phyloP scores from a whole-genome alignment of 2,888 invertebrate species.

The Chrysolina haemoptera region DNA sequence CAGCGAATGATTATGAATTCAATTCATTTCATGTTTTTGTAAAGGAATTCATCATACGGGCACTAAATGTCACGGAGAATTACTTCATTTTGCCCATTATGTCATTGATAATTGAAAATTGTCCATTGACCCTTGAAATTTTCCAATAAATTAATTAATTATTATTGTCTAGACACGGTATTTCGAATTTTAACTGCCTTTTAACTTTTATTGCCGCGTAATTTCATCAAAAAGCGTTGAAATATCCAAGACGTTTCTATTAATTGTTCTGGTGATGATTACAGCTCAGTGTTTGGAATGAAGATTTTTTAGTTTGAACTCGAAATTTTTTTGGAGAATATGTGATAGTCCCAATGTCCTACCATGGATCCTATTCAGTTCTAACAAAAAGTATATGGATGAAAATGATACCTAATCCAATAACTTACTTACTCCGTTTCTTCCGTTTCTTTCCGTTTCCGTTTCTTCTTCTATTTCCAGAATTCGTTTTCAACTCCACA shows the following conservation, averaged over 20 bases:
- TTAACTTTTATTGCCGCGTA: conserved; percentile 54
- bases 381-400: too few relatives aligned
- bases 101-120: conserved; percentile 50
- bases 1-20: conserved; percentile 25
- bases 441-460: too few relatives aligned
- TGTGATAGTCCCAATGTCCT: too few relatives aligned
- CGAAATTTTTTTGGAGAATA: neutral
- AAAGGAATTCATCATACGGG: conserved; percentile 35
- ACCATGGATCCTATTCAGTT: too few relatives aligned
- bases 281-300: neutral
- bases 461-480: too few relatives aligned
- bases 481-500: too few relatives aligned
- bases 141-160: conserved; percentile 46
- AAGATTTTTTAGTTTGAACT: neutral
- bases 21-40: conserved; percentile 33
- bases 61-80: conserved; percentile 32
- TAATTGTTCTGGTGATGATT: conserved; percentile 2
- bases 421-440: too few relatives aligned
- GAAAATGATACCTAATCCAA: too few relatives aligned
- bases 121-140: conserved; percentile 49
- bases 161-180: conserved; percentile 38
- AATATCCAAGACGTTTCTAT: conserved; percentile 7
- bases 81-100: conserved; percentile 44
- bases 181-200: conserved; percentile 47
- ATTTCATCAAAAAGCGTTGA: conserved; percentile 50